Evolutionary conservation across 2,888 invertebrate species (phyloP).

Genomic region (Amphipyra berbera): DNA sequence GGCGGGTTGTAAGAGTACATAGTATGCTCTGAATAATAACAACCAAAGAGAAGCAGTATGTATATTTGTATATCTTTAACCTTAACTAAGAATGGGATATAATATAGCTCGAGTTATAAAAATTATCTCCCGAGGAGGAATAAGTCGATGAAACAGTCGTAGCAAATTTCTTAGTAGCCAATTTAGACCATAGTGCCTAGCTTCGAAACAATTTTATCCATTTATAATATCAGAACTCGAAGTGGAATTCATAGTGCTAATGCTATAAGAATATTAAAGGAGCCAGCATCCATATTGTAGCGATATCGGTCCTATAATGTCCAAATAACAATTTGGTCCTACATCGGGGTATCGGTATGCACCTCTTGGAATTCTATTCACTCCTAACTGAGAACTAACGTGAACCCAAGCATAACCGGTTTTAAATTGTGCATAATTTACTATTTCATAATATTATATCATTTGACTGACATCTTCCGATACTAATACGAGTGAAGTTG

Average conservation of each 20-base stretch:
- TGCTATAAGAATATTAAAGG: conserved; percentile 23
- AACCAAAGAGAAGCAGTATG: not conserved
- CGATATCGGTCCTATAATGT: conserved; percentile 9
- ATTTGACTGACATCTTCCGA: conserved; percentile 58
- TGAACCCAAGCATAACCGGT: conserved; percentile 11
- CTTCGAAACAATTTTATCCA: not conserved
- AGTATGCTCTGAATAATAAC: conserved; percentile 16
- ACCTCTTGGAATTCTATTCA: conserved; percentile 25
- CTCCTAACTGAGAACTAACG: conserved; percentile 5
- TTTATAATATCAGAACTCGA: conserved; percentile 4
- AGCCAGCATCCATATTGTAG: conserved; percentile 13
- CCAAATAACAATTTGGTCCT: conserved; percentile 6
- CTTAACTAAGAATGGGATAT: too few relatives aligned
- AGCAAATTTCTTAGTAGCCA: conserved; percentile 4
- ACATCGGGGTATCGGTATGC: not conserved
- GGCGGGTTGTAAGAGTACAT: conserved; percentile 27
- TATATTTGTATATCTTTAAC: too few relatives aligned
- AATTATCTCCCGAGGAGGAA: not conserved
- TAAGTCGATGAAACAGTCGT: not conserved
- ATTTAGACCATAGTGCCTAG: conserved; percentile 10
- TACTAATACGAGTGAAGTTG: conserved; percentile 53
- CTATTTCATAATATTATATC: conserved; percentile 49
- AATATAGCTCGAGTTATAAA: not conserved
- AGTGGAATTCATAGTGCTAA: conserved; percentile 8
- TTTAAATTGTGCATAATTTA: conserved; percentile 25